phyloP scores from a whole-genome alignment of 2,797 vertebrate species.

The Chromobotia macracanthus region DNA sequence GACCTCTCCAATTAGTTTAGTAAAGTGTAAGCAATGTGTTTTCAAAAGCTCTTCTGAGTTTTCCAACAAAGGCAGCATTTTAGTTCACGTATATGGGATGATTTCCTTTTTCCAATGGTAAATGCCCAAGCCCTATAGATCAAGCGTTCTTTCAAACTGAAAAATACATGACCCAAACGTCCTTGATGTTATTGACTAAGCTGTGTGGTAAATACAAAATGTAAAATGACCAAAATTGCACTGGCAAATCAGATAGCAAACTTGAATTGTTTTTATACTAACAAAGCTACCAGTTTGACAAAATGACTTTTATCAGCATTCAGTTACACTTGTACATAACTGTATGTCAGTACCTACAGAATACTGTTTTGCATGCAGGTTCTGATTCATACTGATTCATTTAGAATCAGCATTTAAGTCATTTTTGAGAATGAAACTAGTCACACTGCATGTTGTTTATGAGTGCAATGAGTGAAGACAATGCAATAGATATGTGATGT shows the following conservation, averaged over 20 bases:
- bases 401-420: neutral
- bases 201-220: neutral
- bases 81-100: no score
- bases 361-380: no score
- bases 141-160: no score
- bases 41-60: no score
- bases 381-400: neutral
- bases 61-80: no score
- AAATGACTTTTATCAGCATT: conserved; percentile 23
- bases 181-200: conserved; percentile 30
- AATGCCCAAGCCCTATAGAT: no score
- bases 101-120: no score
- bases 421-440: neutral
- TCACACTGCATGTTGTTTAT: neutral
- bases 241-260: conserved; percentile 26
- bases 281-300: conserved; percentile 29
- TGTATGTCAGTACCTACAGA: no score
- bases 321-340: neutral
- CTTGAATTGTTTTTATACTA: neutral
- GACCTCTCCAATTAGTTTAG: no score
- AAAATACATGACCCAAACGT: neutral
- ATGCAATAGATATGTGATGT: neutral
- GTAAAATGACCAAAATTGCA: neutral
- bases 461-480: neutral
- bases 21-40: no score